Conservation (phyloP, 2,888 invertebrate genomes). For the Pristionchus maxplancki region DNA sequence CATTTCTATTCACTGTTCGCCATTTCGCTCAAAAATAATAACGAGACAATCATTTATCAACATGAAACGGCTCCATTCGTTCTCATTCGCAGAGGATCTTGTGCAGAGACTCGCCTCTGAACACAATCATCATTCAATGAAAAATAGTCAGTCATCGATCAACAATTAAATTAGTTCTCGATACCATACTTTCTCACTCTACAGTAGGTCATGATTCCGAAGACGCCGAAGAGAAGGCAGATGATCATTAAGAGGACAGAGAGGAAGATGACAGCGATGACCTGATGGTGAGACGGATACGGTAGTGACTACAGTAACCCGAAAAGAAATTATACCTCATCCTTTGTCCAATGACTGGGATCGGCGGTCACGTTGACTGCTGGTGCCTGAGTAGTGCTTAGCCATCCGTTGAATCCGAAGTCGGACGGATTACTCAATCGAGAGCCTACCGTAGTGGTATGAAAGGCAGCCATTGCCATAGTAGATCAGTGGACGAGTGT, state of each 20-base stretch:
- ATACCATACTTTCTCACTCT: slow-evolving; percentile 15
- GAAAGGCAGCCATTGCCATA: background rate
- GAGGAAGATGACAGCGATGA: background rate
- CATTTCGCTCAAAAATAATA: no score
- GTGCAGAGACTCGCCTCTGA: slow-evolving; percentile 21
- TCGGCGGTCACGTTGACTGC: background rate
- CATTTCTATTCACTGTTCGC: background rate
- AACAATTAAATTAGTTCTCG: background rate
- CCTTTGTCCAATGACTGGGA: background rate
- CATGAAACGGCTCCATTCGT: background rate
- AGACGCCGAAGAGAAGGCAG: background rate
- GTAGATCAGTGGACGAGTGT: background rate
- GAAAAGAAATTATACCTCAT: background rate
- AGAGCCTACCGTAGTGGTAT: background rate
- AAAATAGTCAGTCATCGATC: background rate
- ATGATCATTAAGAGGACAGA: background rate
- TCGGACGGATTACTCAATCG: background rate
- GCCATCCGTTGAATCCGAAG: background rate
- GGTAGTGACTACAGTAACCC: background rate
- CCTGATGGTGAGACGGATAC: background rate
- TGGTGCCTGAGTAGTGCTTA: background rate
- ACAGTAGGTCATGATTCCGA: slow-evolving; percentile 37
- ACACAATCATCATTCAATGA: background rate
- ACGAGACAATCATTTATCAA: slow-evolving; percentile 5
- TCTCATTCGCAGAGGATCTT: slow-evolving; percentile 28